Conservation (phyloP, 1,140 invertebrate species). For the Ceratitis capitata region DNA sequence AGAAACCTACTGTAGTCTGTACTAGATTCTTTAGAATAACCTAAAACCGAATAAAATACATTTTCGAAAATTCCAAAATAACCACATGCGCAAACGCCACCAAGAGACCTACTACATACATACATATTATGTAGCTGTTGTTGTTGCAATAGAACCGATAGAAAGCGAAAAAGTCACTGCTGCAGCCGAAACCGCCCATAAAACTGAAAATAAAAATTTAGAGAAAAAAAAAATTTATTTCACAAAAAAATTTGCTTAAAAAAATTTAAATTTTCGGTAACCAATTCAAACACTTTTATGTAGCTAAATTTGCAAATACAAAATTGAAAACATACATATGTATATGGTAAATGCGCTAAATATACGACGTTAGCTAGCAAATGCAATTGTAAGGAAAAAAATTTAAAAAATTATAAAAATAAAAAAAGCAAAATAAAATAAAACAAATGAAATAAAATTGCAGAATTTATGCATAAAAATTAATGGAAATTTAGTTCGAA, state of each 20-base stretch:
- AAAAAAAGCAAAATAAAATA: neutral
- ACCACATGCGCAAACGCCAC: neutral
- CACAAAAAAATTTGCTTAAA: neutral
- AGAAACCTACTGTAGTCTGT: conserved; percentile 8
- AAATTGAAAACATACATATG: too few relatives aligned
- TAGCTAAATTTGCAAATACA: too few relatives aligned
- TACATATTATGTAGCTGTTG: too few relatives aligned
- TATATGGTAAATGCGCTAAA: neutral
- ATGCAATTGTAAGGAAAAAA: neutral
- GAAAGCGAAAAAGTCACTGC: neutral
- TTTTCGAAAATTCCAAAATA: neutral
- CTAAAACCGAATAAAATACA: neutral
- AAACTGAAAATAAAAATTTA: neutral
- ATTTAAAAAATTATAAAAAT: neutral
- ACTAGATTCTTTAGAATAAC: neutral
- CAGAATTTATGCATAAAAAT: neutral
- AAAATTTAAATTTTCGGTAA: neutral
- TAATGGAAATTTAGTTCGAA: neutral
- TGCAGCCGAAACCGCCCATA: conserved; percentile 24
- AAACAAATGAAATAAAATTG: neutral
- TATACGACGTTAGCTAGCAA: neutral
- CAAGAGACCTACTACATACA: neutral
- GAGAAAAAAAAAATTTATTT: neutral
- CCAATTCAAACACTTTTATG: too few relatives aligned
- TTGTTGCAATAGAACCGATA: neutral